phyloP scores from a whole-genome alignment of 2,797 vertebrate genomes.

The Thaleichthys pacificus region DNA sequence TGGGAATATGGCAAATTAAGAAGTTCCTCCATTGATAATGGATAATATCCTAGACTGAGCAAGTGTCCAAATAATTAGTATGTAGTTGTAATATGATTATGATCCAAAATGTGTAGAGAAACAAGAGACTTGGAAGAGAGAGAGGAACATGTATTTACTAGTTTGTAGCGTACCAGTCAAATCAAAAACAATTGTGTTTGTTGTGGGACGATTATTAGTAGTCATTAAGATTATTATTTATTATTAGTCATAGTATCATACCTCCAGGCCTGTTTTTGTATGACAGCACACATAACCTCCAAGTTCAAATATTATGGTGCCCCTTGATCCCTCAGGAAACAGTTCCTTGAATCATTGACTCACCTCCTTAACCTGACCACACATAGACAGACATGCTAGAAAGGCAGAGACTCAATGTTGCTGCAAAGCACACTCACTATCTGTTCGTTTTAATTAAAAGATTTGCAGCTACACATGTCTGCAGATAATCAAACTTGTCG shows the following conservation, averaged over 20 bases:
- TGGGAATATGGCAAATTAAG: background rate
- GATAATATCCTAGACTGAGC: background rate
- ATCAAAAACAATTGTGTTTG: too few species aligned
- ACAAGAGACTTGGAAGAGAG: background rate
- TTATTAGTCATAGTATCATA: background rate
- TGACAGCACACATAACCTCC: background rate
- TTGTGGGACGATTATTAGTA: too few species aligned
- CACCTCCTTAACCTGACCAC: constrained; percentile 61
- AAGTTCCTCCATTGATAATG: too few species aligned
- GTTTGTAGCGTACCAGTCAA: background rate
- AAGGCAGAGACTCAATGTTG: constrained; percentile 49
- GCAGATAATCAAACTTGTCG: constrained; percentile 79
- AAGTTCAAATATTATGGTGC: constrained; percentile 47
- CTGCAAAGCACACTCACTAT: constrained; percentile 62
- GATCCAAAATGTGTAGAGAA: background rate
- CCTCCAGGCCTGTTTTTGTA: background rate
- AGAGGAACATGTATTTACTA: background rate
- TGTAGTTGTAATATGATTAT: background rate
- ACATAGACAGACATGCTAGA: constrained; percentile 62
- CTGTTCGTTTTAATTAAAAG: constrained; percentile 79
- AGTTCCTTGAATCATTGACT: constrained; percentile 36
- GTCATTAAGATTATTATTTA: too few species aligned
- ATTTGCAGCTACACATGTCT: constrained; percentile 81
- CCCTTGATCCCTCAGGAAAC: constrained; percentile 41
- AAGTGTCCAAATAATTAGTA: background rate